These are phyloP conservation scores for Mobula hypostoma DNA, from an alignment of 2,113 vertebrate species.

Conservation along the genomic window DNA sequence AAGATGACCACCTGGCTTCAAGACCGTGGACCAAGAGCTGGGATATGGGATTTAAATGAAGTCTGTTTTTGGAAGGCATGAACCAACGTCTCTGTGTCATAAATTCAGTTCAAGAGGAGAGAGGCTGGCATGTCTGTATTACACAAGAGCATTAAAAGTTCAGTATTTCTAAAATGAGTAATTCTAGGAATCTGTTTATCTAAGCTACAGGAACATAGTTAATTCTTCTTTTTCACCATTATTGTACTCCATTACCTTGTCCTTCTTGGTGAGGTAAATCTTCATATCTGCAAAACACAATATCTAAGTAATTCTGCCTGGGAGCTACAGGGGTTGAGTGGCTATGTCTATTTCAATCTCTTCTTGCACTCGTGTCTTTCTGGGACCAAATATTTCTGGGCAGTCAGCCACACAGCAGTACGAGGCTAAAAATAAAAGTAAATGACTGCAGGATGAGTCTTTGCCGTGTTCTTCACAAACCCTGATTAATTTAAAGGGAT, in stretches of 20 bases:
- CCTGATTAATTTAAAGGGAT: slow-evolving; percentile 25
- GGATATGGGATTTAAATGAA: too few species aligned
- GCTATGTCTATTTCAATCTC: slow-evolving; percentile 14
- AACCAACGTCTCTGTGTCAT: too few species aligned
- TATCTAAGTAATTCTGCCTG: neutral
- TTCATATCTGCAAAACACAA: neutral
- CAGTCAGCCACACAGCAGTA: neutral
- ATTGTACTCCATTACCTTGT: neutral
- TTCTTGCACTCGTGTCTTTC: neutral
- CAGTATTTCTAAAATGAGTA: neutral
- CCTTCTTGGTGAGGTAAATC: neutral
- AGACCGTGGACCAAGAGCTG: too few species aligned
- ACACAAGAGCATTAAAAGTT: neutral
- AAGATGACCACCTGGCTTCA: too few species aligned
- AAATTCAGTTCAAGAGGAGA: too few species aligned
- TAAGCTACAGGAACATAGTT: neutral
- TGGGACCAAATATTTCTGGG: neutral
- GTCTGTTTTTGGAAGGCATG: too few species aligned
- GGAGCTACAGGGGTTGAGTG: neutral
- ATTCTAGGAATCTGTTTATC: too few species aligned
- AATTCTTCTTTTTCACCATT: neutral
- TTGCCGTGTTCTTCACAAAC: neutral
- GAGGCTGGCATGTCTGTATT: neutral
- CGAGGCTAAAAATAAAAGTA: slow-evolving; percentile 22
- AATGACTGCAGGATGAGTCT: neutral